Percentiles rank a stretch among this genome's conserved stretches.
These are phyloP conservation scores for Isoperla grammatica DNA, from an alignment of 2,888 invertebrate genomes.

Conservation along the genomic window DNA sequence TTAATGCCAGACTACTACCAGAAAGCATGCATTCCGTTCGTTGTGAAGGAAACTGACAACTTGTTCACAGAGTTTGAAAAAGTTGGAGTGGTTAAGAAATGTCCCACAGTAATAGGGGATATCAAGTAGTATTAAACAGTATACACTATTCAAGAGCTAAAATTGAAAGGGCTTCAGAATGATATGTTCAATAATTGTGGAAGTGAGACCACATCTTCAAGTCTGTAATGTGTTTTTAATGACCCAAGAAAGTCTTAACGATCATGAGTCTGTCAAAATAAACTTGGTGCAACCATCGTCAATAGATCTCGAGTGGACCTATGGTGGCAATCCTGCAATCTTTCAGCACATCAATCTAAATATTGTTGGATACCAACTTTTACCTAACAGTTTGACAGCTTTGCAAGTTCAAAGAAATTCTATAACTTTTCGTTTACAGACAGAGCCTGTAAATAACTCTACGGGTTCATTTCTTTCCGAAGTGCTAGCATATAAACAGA, in stretches of 20 bases:
- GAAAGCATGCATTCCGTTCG: constrained; percentile 73
- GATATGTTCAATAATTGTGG: constrained; percentile 46
- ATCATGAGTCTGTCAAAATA: constrained; percentile 39
- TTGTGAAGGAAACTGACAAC: constrained; percentile 67
- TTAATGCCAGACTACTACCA: constrained; percentile 77
- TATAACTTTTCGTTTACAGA: constrained; percentile 44
- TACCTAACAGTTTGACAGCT: constrained; percentile 39
- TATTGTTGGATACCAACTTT: constrained; percentile 35
- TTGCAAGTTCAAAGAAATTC: constrained; percentile 36
- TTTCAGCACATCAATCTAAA: constrained; percentile 19
- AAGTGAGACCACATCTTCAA: constrained; percentile 53
- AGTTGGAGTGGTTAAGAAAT: constrained; percentile 49
- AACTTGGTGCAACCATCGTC: constrained; percentile 24
- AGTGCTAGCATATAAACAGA: constrained; percentile 29
- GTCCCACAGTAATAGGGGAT: neutral
- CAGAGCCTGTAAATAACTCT: constrained; percentile 45
- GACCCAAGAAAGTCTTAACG: constrained; percentile 46
- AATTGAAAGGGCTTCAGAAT: too few species aligned
- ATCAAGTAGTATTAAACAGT: too few species aligned
- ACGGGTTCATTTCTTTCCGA: constrained; percentile 34
- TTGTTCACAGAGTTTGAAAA: constrained; percentile 61
- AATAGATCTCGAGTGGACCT: constrained; percentile 13
- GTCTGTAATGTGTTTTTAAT: constrained; percentile 57
- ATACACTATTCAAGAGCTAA: too few species aligned
- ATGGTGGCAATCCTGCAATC: neutral